Base-by-base conservation (phyloP, 2,888 invertebrate genomes). In the Machimus rusticus region DNA sequence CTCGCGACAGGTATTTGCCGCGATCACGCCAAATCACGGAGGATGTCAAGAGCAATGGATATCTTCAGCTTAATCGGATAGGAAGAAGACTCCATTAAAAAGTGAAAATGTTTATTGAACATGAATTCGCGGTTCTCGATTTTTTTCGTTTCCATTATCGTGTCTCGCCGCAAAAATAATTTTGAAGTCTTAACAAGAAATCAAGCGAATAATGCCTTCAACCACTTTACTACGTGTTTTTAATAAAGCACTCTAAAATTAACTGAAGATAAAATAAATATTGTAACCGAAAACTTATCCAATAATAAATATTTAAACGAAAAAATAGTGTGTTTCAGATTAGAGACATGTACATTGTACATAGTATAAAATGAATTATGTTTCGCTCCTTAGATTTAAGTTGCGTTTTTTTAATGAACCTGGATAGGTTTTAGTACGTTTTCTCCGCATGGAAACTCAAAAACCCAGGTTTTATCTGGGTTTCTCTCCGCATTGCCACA, bases 21-120 rank as follows among this genome's bases (percentile, higher is more conserved):
- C 34, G 82, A 82, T 66, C 39, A 37, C 57, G 23, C 14, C 28
- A 28, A 66, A 19, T 55, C 66, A 19, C 57, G 82, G 16, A 37
- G 82, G n/a, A 82, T 66, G 82, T 82, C 82, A 57, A 57, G 57
- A 57, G 37, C 66, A 82, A 82, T 55, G 66, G 82, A 82, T 82
- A 82, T 82, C 55, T 82, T 66, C 9, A n/a, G 55, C 43, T 57
- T 82, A 23, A 23, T 57, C 57, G 37, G 19, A 34, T 57, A 34
- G 57, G 82, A 82, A 66, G 82, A 82, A 37, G 19, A n/a, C 16
- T 57, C 57, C 8, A 19, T 31, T 23, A 19, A 82, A 82, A 82
- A 82, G 82, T 82, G 82, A 82, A 82, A 82, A 79, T 34, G 8
- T 46, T 79, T 2, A 37, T 46, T 23, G 79, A 31, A 0, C 43